Base-by-base conservation (phyloP, 1,140 invertebrate genomes). In the Drosophila sturtevanti region DNA sequence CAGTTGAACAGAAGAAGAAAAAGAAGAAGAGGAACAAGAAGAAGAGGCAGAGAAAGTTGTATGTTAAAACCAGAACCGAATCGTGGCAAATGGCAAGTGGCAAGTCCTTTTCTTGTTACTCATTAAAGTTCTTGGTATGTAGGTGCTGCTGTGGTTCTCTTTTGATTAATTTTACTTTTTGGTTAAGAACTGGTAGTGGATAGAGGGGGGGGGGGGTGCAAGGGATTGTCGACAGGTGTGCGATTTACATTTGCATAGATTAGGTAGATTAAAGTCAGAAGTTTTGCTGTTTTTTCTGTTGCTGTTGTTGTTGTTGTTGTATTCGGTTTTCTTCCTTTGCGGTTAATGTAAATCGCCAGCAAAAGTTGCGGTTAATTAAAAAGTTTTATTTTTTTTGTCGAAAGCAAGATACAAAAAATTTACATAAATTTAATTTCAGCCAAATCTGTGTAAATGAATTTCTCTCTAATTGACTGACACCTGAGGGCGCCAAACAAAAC, bases 221-320 rank as follows among this genome's bases (percentile, higher is more conserved):
- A 11, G 41, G 41, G 14, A 41, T 48, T 62, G 71, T 59, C 69
- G 81, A 86, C 82, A 87, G 82, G 82, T 87, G 82, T 81, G 66
- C 67, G 65, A 61, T 76, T 87, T 72, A 64, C 68, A 86, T 86
- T 86, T 79, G 72, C 82, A 86, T 87, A 89, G 84, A 87, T 89
- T 82, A 77, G 61, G 27, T 52, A 76, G 60, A 77, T 77, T 77
- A 70, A 61, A 56, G 67, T 24, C 21, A 12, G 27, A 38, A 61
- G 41, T 61, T 64, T 51, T 41, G 10, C 35, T 48, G 24, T 61
- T 22, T 63, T 22, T 34, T 48, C 31, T 61, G n/a, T 62, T 16
- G 31, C 35, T 22, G 41, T 55, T 35, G 18, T 63, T 68, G 6
- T 48, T 48, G n/a, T n/a, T n/a, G n/a, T n/a, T n/a, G n/a, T n/a